These are phyloP conservation scores for Leucozona laternaria DNA, from an alignment of 2,888 invertebrate genomes.

Conservation along the genomic window DNA sequence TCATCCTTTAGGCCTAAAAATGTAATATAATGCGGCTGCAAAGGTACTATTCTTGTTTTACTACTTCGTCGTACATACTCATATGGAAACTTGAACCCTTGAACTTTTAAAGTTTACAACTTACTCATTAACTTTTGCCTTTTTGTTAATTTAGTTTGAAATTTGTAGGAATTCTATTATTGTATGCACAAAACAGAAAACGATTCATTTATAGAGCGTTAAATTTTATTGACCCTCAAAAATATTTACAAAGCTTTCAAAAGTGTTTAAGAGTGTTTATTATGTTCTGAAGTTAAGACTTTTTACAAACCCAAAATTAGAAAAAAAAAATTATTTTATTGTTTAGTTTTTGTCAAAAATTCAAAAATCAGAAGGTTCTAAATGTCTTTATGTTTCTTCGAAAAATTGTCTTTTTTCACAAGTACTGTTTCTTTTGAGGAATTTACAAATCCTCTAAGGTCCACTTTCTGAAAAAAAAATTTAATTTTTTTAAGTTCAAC, in stretches of 20 bases:
- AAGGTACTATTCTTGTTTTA: not conserved
- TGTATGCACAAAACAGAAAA: not conserved
- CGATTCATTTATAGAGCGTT: not conserved
- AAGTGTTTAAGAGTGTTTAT: not conserved
- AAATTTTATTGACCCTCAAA: not conserved
- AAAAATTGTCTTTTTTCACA: too few relatives aligned
- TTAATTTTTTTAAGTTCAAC: too few relatives aligned
- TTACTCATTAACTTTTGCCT: slow-evolving; percentile 4
- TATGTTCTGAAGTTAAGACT: too few relatives aligned
- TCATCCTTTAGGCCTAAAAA: slow-evolving; percentile 40
- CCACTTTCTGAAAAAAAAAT: too few relatives aligned
- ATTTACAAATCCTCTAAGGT: too few relatives aligned
- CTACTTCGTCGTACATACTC: not conserved
- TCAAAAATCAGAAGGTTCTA: too few relatives aligned
- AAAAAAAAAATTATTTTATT: too few relatives aligned
- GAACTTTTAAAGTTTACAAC: slow-evolving; percentile 23
- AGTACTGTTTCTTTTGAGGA: too few relatives aligned
- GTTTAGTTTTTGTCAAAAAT: too few relatives aligned
- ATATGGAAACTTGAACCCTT: not conserved
- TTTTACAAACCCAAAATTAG: too few relatives aligned
- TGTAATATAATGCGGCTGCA: slow-evolving; percentile 18
- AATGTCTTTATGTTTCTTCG: too few relatives aligned
- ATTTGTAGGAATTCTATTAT: not conserved
- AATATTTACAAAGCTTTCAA: slow-evolving; percentile 6
- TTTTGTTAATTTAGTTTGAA: slow-evolving; percentile 3